Conservation (phyloP, 2,888 invertebrate species). For the Limulus polyphemus region DNA sequence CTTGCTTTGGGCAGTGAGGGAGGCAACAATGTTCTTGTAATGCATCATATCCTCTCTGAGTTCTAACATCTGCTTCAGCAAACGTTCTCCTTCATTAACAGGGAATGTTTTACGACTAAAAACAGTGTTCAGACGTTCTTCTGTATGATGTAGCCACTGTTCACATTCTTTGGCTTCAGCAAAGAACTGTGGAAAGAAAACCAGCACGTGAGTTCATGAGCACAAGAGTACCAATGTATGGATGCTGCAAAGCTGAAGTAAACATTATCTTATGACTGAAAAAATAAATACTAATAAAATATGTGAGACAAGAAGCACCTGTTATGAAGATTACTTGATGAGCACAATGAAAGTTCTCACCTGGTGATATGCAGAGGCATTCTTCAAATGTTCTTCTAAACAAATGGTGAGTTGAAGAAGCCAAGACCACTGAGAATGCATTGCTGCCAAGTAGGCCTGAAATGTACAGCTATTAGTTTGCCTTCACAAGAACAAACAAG, state of each 20-base stretch:
- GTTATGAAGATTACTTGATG: too few relatives aligned
- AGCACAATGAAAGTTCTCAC: too few relatives aligned
- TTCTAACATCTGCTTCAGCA: constrained; percentile 88
- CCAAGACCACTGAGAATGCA: constrained; percentile 99
- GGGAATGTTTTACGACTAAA: constrained; percentile 91
- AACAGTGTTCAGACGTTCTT: constrained; percentile 78
- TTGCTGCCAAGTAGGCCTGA: constrained; percentile 59
- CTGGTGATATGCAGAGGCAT: constrained; percentile 72
- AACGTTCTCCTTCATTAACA: constrained; percentile 82
- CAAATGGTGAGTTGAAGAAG: constrained; percentile 86
- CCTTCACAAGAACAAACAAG: too few relatives aligned
- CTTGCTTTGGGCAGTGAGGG: constrained; percentile 63
- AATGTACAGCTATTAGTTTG: too few relatives aligned
- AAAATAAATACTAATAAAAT: too few relatives aligned
- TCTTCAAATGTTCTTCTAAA: constrained; percentile 84
- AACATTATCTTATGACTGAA: too few relatives aligned
- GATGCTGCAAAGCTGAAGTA: too few relatives aligned
- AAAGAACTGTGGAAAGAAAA: constrained; percentile 49
- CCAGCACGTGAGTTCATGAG: too few relatives aligned
- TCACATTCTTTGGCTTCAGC: constrained; percentile 79
- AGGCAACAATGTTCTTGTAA: constrained; percentile 72
- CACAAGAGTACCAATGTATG: too few relatives aligned
- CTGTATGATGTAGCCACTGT: constrained; percentile 64
- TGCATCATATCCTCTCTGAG: constrained; percentile 78
- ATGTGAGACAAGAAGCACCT: too few relatives aligned